Evolutionary conservation across 1,140 invertebrate genomes (phyloP), one percentile per base, ranked within the genome.

Genomic region (Protaetia brevitarsis): DNA sequence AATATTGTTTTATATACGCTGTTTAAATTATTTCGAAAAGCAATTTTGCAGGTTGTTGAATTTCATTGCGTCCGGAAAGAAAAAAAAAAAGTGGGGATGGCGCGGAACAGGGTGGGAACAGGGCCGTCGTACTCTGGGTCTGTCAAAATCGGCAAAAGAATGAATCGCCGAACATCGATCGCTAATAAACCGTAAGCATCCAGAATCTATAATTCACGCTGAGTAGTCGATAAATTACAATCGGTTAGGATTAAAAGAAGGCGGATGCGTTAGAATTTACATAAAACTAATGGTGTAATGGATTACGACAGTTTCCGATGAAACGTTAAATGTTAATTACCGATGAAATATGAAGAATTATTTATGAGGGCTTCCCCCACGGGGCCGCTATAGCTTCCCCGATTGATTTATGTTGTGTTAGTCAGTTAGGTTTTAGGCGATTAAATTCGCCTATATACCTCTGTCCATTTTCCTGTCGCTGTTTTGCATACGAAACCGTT

Each of bases 301-400:
- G 37, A 45, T 45, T 45, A 45, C 37, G 37, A 45, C 37, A 45
- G 37, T 21, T 45, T 45, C 37, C 37, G 37, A 45, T 45, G 13
- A 21, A 45, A 45, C 37, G 37, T 45, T 45, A 45, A 45, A 45
- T 45, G 37, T 45, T 45, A 45, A 45, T 45, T 45, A 45, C 37
- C 37, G 37, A 45, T 45, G 37, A 45, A 45, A 45, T 21, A 45
- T 45, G n/a, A 45, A 45, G 37, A 45, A 45, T 45, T 45, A 45
- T 45, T 45, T 45, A 45, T 19, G 37, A 45, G 37, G 37, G 13
- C 23, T 16, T 45, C n/a, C n/a, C n/a, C n/a, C n/a, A n/a, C n/a
- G n/a, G 13, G 37, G 16, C 23, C 37, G 37, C 16, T 45, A 45
- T 45, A 21, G 37, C 16, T 45, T 45, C 23, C 23, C 37, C n/a